Evolutionary conservation across 2,113 vertebrate species (phyloP).

Genomic region (Uria aalge): DNA sequence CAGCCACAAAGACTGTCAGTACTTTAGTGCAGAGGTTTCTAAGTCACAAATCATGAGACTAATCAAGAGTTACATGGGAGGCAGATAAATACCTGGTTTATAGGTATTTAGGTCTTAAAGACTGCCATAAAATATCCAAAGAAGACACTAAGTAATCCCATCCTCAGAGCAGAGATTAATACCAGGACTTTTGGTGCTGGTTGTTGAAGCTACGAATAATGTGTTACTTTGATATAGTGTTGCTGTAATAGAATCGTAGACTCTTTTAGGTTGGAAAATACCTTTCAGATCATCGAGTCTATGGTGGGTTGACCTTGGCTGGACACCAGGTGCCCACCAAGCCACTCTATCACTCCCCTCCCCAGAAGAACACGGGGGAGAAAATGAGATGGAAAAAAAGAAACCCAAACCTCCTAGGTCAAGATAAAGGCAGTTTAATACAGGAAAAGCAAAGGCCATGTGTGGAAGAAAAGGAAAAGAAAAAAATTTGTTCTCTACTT

Average conservation of each 20-base stretch:
- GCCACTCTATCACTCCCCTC: background rate
- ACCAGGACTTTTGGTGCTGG: background rate
- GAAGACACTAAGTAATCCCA: background rate
- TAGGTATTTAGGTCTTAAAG: background rate
- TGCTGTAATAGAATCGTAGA: background rate
- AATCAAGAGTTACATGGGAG: background rate
- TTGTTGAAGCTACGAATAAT: background rate
- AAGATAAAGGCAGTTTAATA: background rate
- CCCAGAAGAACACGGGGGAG: background rate
- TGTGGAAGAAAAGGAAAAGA: background rate
- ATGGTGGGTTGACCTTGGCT: background rate
- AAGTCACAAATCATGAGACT: background rate
- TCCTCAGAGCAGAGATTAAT: background rate
- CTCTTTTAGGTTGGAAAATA: background rate
- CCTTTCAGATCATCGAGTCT: background rate
- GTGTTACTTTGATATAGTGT: background rate
- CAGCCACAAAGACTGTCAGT: background rate
- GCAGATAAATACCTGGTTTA: background rate
- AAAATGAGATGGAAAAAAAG: background rate
- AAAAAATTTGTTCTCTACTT: background rate
- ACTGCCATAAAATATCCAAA: background rate
- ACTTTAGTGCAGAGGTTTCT: background rate
- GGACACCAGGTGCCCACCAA: background rate
- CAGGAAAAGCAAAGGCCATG: background rate
- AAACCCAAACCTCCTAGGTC: background rate